A percentile compares a stretch with the other conserved stretches of the same genome.
Conservation (phyloP, 2,888 invertebrate species). For the Exephanes ischioxanthus region DNA sequence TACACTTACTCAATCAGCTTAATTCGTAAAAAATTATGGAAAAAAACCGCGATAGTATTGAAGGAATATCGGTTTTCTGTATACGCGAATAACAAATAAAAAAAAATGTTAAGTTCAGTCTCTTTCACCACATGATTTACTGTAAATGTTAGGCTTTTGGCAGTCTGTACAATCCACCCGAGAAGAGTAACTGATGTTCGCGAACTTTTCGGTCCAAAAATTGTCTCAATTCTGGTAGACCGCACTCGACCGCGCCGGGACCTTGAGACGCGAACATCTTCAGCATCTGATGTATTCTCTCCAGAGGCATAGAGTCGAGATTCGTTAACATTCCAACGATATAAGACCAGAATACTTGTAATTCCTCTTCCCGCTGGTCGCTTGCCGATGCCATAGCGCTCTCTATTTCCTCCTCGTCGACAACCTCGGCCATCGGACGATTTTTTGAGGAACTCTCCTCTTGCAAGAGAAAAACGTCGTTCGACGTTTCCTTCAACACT, state of each 20-base stretch:
- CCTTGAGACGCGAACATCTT: conserved; percentile 98
- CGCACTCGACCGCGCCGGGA: conserved; percentile 94
- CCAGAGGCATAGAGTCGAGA: conserved; percentile 95
- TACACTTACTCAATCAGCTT: conserved; percentile 2
- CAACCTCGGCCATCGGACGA: conserved; percentile 88
- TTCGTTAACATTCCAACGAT: conserved; percentile 99
- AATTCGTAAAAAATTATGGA: conserved; percentile 10
- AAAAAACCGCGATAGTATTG: conserved; percentile 7
- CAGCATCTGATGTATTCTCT: conserved; percentile 97
- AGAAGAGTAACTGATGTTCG: conserved; percentile 94
- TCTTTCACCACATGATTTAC: conserved; percentile 2
- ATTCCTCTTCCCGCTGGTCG: conserved; percentile 96
- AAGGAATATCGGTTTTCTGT: neutral
- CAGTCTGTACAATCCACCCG: conserved; percentile 95
- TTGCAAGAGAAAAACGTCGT: conserved; percentile 91
- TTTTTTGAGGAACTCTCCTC: conserved; percentile 88
- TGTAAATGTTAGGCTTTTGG: conserved; percentile 88
- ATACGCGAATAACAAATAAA: conserved; percentile 4
- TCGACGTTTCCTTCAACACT: conserved; percentile 90
- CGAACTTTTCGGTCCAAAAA: conserved; percentile 97
- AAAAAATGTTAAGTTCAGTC: conserved; percentile 78
- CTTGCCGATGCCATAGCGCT: conserved; percentile 98
- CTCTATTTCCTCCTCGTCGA: conserved; percentile 96
- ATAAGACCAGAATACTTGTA: conserved; percentile 98
- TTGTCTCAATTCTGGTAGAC: conserved; percentile 93